Base-by-base conservation (phyloP, 2,888 invertebrate species). In the Eupithecia pulchellata region DNA sequence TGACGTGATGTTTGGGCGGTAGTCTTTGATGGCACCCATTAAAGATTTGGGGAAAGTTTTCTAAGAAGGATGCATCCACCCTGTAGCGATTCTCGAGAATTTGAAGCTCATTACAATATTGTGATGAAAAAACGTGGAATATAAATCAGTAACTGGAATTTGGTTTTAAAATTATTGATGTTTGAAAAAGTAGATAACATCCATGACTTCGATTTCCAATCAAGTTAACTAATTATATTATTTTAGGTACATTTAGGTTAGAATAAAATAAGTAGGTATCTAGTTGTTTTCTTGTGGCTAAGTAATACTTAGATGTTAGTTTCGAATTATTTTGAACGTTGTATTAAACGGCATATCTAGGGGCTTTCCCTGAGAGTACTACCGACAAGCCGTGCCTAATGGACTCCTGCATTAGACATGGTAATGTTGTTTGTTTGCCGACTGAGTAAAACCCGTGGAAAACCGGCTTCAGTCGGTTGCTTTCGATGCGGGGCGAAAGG, bases 11-110 rank as follows among this genome's bases (percentile, higher is more conserved):
- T 32, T n/a, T 42, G 17, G 68, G 60, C 66, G 74, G 72, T 55
- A 25, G n/a, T 63, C 32, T 47, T 69, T 72, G 66, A 68, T 29
- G 58, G 60, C 0, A 32, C 58, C 27, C 30, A 57, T 57, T 39
- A 68, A 64, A 69, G 42, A 63, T 63, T 73, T 67, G 61, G 66
- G 68, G 61, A 64, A 72, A 70, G 32, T 25, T 20, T 68, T 75
- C 70, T 70, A 30, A 47, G 75, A 73, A 73, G 68, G 67, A 30
- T 36, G 27, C 64, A 58, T 47, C 63, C 30, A 63, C 68, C n/a
- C 55, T 61, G 64, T 57, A 62, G 17, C 42, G 2, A 17, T 66
- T 65, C 65, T 47, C 4, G 65, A n/a, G 69, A 69, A 65, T 34
- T 39, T 4, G n/a, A 39, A 36, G 30, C 67, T 42, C 14, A 58